Base-by-base conservation (phyloP, 2,888 invertebrate genomes). In the Cancer borealis region DNA sequence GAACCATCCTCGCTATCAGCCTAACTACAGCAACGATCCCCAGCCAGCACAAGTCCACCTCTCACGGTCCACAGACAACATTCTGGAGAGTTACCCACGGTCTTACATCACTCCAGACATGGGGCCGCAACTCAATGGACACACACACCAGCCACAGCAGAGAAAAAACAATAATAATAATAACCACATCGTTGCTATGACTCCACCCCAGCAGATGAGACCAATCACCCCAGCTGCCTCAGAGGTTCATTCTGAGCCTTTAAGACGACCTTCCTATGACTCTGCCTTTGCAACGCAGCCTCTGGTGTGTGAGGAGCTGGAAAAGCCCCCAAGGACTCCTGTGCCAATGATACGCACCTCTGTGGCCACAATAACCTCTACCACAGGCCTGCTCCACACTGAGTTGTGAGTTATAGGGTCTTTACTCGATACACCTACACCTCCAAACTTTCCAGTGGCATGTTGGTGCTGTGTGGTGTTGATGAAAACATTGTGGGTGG, bases 321-420 rank as follows among this genome's bases (percentile, higher is more conserved):
- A 84, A 39, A 84, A 84, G 84, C 39, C 84, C 1, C 39, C 92
- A 3, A 92, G 45, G n/a, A 88, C 91, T 45, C 92, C 92, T 14
- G 92, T 90, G 21, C 91, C 94, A 39, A 92, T 93, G 26, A 60
- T 93, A 46, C 90, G 94, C 45, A 92, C 94, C 21, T 94, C 95
- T 49, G 92, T 94, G 47, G 94, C 94, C 49, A 95, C 95, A 26
- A 94, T 95, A n/a, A 94, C 95, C 12, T 93, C 94, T n/a, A 93
- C 93, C 66, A 87, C 94, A 89, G 94, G 93, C 39, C 92, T 95
- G 14, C 91, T 95, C 49, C 91, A 95, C 87, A 95, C 95, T 30
- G 94, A 95, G 60, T 66, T 95, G 84, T 95, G 60, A 95, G 26
- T 39, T 10, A 12, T 12, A 30, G 79, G 26, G 79, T 30, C 26